Percentiles rank a stretch among this genome's conserved stretches.
Evolutionary conservation across 2,888 invertebrate genomes (phyloP).

Genomic region (Brachylomia viminalis): DNA sequence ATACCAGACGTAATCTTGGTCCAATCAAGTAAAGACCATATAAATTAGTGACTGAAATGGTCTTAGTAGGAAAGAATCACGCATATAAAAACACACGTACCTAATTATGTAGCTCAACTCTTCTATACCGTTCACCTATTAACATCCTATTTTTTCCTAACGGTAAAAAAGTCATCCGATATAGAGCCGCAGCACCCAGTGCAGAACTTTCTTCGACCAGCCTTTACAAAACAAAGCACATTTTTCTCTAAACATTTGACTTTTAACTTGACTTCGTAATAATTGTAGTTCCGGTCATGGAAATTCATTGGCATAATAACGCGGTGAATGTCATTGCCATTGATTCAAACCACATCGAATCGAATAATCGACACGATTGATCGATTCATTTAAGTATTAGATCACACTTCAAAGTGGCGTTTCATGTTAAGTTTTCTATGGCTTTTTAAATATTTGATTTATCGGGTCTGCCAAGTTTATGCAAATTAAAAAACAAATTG

Average conservation of each 20-base stretch:
- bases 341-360: slow-evolving; percentile 10
- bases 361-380: slow-evolving; percentile 4
- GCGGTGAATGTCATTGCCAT: slow-evolving; percentile 45
- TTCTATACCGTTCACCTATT: background rate
- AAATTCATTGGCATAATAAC: slow-evolving; percentile 41
- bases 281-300: slow-evolving; percentile 40
- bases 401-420: background rate
- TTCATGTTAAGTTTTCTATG: background rate
- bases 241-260: background rate
- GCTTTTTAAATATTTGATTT: no score
- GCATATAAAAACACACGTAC: no score
- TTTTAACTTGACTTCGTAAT: slow-evolving; percentile 24
- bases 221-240: background rate
- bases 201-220: background rate
- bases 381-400: background rate
- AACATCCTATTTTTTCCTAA: no score
- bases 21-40: background rate
- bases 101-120: no score
- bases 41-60: background rate
- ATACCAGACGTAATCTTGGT: background rate
- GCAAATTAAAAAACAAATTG: background rate
- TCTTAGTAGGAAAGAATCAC: background rate
- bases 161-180: background rate
- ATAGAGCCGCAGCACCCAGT: no score
- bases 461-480: background rate